Percentiles rank a stretch among this genome's conserved stretches.
Conservation (phyloP, 2,888 invertebrate genomes). For the Xestoiulus laeticollis region DNA sequence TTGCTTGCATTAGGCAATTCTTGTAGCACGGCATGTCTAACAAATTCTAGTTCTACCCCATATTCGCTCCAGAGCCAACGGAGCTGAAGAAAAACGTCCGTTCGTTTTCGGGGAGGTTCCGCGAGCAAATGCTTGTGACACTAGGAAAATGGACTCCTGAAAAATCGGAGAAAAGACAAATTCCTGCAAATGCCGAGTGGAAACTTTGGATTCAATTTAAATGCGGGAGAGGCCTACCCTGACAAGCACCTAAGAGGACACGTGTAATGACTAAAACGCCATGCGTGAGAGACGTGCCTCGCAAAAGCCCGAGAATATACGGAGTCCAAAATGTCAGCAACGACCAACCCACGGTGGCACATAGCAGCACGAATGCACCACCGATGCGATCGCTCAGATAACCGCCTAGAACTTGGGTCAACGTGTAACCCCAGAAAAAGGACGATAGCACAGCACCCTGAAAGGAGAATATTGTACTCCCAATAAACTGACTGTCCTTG, state of each 20-base stretch:
- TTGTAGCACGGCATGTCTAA: neutral
- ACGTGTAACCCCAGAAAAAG: conserved; percentile 79
- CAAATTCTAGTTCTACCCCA: conserved; percentile 61
- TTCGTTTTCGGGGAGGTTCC: conserved; percentile 72
- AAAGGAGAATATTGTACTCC: neutral
- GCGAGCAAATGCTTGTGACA: conserved; percentile 75
- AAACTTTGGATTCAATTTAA: neutral
- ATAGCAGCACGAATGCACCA: conserved; percentile 73
- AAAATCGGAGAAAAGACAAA: conserved; percentile 23
- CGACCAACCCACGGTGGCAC: conserved; percentile 72
- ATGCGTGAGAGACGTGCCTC: conserved; percentile 67
- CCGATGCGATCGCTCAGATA: conserved; percentile 72
- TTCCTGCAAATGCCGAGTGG: neutral
- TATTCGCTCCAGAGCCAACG: conserved; percentile 65
- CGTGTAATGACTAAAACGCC: conserved; percentile 71
- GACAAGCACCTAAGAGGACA: conserved; percentile 73
- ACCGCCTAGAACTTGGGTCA: conserved; percentile 72
- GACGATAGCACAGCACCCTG: conserved; percentile 74
- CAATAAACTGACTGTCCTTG: neutral
- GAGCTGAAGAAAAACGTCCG: conserved; percentile 75
- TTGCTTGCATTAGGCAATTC: neutral
- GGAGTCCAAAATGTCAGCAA: conserved; percentile 70
- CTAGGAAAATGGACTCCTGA: conserved; percentile 75
- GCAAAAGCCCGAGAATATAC: conserved; percentile 67
- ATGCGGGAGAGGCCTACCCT: conserved; percentile 62